A percentile compares a stretch with the other conserved stretches of the same genome.
phyloP scores from a whole-genome alignment of 1,140 invertebrate species.

The Cyphomyrmex costatus region DNA sequence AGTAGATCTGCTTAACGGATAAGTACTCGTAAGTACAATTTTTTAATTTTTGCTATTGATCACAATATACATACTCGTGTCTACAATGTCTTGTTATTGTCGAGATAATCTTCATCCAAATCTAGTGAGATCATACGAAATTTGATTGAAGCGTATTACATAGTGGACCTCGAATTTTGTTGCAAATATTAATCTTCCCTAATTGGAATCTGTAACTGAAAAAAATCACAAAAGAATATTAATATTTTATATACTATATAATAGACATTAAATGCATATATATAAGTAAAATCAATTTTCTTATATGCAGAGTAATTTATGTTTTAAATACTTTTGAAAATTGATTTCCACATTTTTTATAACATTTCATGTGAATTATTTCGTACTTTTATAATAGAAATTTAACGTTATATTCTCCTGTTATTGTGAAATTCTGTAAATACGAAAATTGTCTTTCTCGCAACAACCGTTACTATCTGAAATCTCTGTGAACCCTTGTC shows the following conservation, averaged over 20 bases:
- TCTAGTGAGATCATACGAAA: constrained; percentile 68
- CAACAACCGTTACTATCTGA: constrained; percentile 44
- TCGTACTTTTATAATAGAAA: constrained; percentile 7
- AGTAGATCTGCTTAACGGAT: not conserved
- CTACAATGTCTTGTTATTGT: not conserved
- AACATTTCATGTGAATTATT: not conserved
- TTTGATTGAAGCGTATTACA: not conserved
- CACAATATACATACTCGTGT: constrained; percentile 8
- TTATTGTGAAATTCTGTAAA: not conserved
- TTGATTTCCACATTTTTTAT: not conserved
- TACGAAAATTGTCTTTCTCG: not conserved
- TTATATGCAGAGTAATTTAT: not conserved
- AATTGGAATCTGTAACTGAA: constrained; percentile 49
- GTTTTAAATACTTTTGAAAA: not conserved
- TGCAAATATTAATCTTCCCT: constrained; percentile 39
- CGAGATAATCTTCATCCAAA: constrained; percentile 23
- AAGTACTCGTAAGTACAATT: constrained; percentile 46
- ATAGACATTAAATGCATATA: not conserved
- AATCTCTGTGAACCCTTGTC: not conserved
- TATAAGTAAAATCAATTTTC: not conserved
- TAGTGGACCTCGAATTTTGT: constrained; percentile 32
- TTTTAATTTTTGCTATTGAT: constrained; percentile 24
- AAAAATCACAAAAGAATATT: constrained; percentile 31
- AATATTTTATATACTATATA: not conserved
- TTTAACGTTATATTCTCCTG: not conserved